phyloP scores from a whole-genome alignment of 1,140 invertebrate species.

The Heterodera carotae region DNA sequence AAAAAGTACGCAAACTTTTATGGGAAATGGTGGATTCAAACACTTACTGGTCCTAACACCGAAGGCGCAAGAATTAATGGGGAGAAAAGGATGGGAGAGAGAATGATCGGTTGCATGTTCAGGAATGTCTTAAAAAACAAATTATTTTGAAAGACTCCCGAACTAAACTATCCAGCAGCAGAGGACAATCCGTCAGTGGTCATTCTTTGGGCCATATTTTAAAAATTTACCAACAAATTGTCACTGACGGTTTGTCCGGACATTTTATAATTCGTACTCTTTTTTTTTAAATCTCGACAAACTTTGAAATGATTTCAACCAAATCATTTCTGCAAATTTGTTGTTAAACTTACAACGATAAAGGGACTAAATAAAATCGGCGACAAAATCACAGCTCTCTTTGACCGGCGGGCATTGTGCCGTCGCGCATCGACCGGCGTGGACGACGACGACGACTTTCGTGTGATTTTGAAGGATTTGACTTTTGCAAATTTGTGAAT shows the following conservation, averaged over 20 bases:
- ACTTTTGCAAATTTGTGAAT: constrained; percentile 43
- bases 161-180: too few species aligned
- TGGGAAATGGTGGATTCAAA: constrained; percentile 20
- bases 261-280: too few species aligned
- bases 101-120: constrained; percentile 40
- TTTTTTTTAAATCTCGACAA: too few species aligned
- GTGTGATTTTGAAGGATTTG: constrained; percentile 38
- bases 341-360: constrained; percentile 34
- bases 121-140: background rate
- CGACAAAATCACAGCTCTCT: constrained; percentile 48
- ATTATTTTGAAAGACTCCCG: too few species aligned
- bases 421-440: background rate
- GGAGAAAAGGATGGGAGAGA: constrained; percentile 47
- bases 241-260: too few species aligned
- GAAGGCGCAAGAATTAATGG: constrained; percentile 49
- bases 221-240: too few species aligned
- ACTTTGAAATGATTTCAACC: too few species aligned
- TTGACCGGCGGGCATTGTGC: too few species aligned
- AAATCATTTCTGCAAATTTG: too few species aligned
- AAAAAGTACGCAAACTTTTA: too few species aligned
- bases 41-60: constrained; percentile 28
- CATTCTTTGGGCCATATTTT: too few species aligned
- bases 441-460: constrained; percentile 1
- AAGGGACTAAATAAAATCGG: constrained; percentile 48
- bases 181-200: too few species aligned